Conservation (phyloP, 2,797 vertebrate species). For the Tachyglossus aculeatus region DNA sequence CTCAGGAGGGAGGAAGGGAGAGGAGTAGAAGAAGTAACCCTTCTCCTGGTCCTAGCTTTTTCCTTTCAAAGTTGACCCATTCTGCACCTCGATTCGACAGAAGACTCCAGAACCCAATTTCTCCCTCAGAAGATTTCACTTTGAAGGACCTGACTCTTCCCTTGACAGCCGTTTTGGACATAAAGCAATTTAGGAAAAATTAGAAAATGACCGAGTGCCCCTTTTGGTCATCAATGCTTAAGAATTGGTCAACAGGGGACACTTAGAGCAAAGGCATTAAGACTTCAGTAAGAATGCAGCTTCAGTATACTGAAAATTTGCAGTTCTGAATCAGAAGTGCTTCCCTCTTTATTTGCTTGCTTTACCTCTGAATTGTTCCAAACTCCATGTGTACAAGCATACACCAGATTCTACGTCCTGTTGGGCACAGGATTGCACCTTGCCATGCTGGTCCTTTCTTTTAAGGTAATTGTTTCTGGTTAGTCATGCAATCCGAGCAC, state of each 20-base stretch:
- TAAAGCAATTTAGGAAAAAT: background rate
- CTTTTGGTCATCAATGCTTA: conserved; percentile 3
- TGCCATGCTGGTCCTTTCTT: too few relatives aligned
- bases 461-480: too few relatives aligned
- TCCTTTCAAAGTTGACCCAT: background rate
- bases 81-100: too few relatives aligned
- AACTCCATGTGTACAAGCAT: background rate
- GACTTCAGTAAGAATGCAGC: conserved; percentile 23
- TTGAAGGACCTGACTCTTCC: background rate
- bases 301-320: conserved; percentile 15
- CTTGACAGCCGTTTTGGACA: conserved; percentile 5
- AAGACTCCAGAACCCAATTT: too few relatives aligned
- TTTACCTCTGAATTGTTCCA: conserved; percentile 10
- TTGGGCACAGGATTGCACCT: too few relatives aligned
- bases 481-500: too few relatives aligned
- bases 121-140: too few relatives aligned
- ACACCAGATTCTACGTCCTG: background rate
- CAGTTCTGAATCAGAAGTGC: conserved; percentile 2
- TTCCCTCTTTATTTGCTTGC: conserved; percentile 14
- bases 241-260: background rate
- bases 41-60: background rate
- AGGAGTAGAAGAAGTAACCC: background rate
- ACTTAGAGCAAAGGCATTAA: conserved; percentile 19
- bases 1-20: background rate
- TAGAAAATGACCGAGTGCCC: background rate